Evolutionary conservation across 2,797 vertebrate species (phyloP).

Genomic region (Platalea minor): DNA sequence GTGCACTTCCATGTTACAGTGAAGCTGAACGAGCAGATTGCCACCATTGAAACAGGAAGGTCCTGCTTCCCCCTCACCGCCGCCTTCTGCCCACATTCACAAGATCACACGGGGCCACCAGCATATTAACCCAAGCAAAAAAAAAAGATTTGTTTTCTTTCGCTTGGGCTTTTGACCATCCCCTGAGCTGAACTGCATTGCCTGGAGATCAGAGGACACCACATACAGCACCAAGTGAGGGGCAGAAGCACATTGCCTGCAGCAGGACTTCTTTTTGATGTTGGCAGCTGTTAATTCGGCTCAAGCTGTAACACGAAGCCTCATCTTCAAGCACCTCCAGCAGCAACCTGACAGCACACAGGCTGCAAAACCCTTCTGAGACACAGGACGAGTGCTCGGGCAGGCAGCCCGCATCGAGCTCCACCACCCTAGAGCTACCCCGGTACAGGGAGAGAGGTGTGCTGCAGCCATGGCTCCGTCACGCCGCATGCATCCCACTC

Average conservation of each 20-base stretch:
- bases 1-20: background rate
- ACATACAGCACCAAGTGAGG: background rate
- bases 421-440: background rate
- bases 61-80: background rate
- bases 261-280: conserved; percentile 36
- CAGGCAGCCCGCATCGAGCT: background rate
- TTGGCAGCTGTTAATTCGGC: background rate
- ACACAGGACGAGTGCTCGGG: background rate
- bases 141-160: background rate
- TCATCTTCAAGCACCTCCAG: conserved; percentile 14
- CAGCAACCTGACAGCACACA: background rate
- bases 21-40: background rate
- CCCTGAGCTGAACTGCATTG: background rate
- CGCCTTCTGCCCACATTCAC: accelerated
- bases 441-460: background rate
- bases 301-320: conserved; percentile 46
- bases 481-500: background rate
- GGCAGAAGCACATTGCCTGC: conserved; percentile 2
- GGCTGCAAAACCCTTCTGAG: background rate
- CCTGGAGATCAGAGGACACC: background rate
- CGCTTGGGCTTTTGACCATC: background rate
- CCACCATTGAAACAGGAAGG: accelerated
- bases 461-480: background rate
- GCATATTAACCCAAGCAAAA: background rate
- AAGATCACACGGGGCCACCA: accelerated